These are phyloP conservation scores for Thryonomys swinderianus DNA, from an alignment of 2,113 vertebrate species.

Conservation along the genomic window DNA sequence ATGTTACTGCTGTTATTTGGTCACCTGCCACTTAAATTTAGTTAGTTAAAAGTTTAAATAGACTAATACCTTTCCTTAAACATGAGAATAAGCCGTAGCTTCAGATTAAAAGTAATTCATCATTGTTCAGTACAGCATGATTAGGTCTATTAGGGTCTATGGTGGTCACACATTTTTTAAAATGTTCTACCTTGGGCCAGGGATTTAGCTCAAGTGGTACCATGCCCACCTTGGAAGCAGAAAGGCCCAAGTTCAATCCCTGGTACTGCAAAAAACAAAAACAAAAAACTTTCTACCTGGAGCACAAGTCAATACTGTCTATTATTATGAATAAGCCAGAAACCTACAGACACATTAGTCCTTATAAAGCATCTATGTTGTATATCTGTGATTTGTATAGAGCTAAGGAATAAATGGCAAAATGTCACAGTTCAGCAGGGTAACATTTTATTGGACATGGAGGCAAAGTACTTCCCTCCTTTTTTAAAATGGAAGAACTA, in stretches of 20 bases:
- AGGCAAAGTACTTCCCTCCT: neutral
- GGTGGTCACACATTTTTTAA: neutral
- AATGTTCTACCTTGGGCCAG: no score
- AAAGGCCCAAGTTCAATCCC: no score
- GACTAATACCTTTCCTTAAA: neutral
- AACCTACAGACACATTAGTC: neutral
- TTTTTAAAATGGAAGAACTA: neutral
- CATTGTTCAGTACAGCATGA: neutral
- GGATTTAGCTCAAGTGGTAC: no score
- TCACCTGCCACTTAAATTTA: neutral
- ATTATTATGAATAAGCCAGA: conserved; percentile 46
- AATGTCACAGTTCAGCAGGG: neutral
- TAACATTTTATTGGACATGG: neutral
- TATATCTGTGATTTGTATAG: neutral
- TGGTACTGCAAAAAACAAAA: no score
- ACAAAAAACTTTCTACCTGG: no score
- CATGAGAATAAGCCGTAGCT: neutral
- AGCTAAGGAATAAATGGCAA: neutral
- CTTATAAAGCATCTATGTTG: neutral
- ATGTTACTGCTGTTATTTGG: neutral
- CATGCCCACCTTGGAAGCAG: no score
- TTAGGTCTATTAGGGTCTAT: neutral
- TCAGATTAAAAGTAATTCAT: neutral
- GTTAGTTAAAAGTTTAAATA: neutral
- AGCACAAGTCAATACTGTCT: neutral